Evolutionary conservation across 2,888 invertebrate genomes (phyloP).

Genomic region (Uloborus plumipes): DNA sequence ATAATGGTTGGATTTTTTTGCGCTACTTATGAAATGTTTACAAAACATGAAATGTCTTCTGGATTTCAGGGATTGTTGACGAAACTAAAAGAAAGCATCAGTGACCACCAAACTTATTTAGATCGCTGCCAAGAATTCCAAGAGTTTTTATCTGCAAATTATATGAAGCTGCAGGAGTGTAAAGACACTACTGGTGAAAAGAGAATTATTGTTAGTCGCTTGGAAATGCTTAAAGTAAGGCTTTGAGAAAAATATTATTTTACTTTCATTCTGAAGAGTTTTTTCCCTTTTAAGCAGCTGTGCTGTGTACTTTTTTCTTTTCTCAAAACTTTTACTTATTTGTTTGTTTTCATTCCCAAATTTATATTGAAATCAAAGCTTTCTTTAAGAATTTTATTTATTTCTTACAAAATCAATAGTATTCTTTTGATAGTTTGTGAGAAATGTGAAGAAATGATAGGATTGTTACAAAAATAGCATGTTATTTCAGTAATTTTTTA

Average conservation of each 20-base stretch:
- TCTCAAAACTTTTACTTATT: not conserved
- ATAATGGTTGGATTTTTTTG: no score
- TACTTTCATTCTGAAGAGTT: not conserved
- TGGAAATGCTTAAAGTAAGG: constrained; percentile 71
- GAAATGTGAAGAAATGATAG: no score
- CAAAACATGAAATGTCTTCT: not conserved
- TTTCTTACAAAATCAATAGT: no score
- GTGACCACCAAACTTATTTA: constrained; percentile 86
- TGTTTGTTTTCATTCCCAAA: no score
- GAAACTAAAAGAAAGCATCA: constrained; percentile 87
- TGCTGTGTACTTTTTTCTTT: not conserved
- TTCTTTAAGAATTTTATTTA: no score
- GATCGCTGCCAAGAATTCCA: constrained; percentile 82
- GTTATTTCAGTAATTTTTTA: no score
- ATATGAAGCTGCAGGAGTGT: constrained; percentile 84
- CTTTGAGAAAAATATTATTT: not conserved
- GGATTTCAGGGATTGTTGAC: constrained; percentile 79
- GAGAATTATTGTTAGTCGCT: constrained; percentile 77
- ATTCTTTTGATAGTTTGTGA: no score
- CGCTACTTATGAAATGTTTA: no score
- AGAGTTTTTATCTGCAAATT: constrained; percentile 85
- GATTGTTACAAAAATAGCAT: no score
- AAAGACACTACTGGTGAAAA: constrained; percentile 89
- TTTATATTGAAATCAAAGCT: no score
- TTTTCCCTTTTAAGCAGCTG: no score